These are phyloP conservation scores for Hymenochirus boettgeri DNA, from an alignment of 2,113 vertebrate species.

Conservation along the genomic window DNA sequence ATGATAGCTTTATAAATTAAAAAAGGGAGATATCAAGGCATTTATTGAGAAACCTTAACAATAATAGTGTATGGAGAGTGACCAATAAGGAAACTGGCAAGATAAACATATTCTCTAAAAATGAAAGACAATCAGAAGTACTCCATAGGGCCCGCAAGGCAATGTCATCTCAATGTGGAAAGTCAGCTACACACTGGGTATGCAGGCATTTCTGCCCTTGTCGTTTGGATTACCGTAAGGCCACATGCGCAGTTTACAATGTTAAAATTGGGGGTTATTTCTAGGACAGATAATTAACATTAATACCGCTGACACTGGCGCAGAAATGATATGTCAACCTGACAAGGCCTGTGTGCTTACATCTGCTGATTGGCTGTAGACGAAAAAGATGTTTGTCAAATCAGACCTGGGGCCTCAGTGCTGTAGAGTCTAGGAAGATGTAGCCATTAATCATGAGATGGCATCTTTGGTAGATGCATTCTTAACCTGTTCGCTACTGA, in stretches of 20 bases:
- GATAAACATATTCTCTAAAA: constrained; percentile 40
- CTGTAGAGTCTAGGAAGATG: constrained; percentile 49
- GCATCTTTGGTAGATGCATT: constrained; percentile 55
- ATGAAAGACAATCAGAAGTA: constrained; percentile 42
- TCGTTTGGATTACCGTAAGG: constrained; percentile 52
- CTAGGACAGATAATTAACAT: constrained; percentile 81
- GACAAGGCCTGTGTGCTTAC: constrained; percentile 69
- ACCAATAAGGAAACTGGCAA: constrained; percentile 24
- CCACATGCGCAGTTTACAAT: constrained; percentile 53
- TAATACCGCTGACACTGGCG: constrained; percentile 74
- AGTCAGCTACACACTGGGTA: constrained; percentile 50
- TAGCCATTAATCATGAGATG: constrained; percentile 57
- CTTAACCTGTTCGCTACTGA: constrained; percentile 39
- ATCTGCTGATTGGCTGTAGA: constrained; percentile 65
- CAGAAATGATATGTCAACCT: constrained; percentile 75
- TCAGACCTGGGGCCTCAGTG: constrained; percentile 60
- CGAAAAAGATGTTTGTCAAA: constrained; percentile 61
- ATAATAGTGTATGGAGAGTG: constrained; percentile 12
- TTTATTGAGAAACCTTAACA: background rate
- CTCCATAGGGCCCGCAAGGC: constrained; percentile 40
- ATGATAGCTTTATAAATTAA: too few relatives aligned
- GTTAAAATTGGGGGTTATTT: constrained; percentile 65
- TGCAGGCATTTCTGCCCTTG: constrained; percentile 61
- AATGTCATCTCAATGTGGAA: constrained; percentile 53
- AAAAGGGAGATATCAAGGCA: background rate